A percentile compares a stretch with the other conserved stretches of the same genome.
phyloP scores from a whole-genome alignment of 2,113 vertebrate genomes.

The Chloroceryle aenea region DNA sequence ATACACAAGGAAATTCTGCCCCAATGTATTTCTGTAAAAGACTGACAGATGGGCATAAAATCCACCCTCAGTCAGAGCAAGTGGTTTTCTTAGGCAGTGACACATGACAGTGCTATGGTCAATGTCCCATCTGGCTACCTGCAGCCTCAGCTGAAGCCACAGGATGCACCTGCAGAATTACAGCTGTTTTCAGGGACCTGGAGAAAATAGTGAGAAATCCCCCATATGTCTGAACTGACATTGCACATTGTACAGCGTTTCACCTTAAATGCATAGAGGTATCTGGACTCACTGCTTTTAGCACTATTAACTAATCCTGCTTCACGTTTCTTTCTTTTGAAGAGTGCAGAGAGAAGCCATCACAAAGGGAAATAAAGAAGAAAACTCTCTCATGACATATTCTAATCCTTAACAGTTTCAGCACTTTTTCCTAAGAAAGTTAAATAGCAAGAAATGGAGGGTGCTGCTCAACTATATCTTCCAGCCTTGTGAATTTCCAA shows the following conservation, averaged over 20 bases:
- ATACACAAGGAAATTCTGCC: not conserved
- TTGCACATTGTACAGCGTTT: not conserved
- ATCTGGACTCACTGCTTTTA: not conserved
- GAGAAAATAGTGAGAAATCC: not conserved
- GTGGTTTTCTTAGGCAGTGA: not conserved
- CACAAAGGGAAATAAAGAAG: not conserved
- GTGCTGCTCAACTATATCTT: not conserved
- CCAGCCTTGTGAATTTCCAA: not conserved
- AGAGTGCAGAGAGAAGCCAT: not conserved
- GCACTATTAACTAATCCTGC: not conserved
- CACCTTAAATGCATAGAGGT: not conserved
- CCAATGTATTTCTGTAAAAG: not conserved
- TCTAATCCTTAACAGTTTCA: not conserved
- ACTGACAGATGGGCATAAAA: not conserved
- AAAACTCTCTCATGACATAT: not conserved
- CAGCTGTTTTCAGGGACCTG: not conserved
- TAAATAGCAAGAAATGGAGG: not conserved
- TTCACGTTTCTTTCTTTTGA: not conserved
- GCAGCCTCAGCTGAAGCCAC: not conserved
- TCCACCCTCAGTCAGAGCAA: not conserved
- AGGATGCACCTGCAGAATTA: not conserved
- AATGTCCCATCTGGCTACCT: not conserved
- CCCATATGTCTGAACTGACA: not conserved
- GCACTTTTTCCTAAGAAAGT: not conserved
- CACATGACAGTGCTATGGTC: fast-evolving